Percentiles rank a stretch among this genome's conserved stretches.
phyloP scores from a whole-genome alignment of 2,113 vertebrate species.

The Mionectes macconnelli region DNA sequence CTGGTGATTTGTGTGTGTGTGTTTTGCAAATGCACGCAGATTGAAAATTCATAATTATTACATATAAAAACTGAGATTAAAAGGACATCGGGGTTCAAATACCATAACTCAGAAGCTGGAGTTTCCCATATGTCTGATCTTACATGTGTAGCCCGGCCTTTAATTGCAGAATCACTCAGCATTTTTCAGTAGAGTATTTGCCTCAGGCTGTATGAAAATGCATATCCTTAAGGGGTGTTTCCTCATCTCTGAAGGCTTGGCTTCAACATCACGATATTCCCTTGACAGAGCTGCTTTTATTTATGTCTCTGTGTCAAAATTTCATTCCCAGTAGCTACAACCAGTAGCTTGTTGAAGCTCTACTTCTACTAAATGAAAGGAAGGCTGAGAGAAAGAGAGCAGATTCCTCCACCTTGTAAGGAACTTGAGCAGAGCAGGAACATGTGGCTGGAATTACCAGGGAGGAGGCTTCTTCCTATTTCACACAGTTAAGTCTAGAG shows the following conservation, averaged over 20 bases:
- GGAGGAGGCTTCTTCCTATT: background rate
- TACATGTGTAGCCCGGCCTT: background rate
- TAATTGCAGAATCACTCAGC: background rate
- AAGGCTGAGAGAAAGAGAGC: background rate
- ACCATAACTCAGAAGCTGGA: background rate
- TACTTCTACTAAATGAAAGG: background rate
- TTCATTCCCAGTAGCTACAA: background rate
- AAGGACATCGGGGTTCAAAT: background rate
- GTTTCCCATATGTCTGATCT: background rate
- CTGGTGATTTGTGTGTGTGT: background rate
- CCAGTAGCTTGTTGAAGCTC: background rate
- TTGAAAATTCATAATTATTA: background rate
- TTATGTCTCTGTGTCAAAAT: background rate
- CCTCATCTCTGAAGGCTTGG: background rate
- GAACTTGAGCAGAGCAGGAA: background rate
- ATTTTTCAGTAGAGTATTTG: background rate
- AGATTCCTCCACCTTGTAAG: background rate
- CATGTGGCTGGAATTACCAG: background rate
- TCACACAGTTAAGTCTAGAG: background rate
- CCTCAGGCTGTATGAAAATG: background rate
- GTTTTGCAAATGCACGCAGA: background rate
- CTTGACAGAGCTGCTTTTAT: background rate
- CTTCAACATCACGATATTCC: background rate
- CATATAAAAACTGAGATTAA: background rate
- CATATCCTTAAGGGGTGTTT: background rate